These are phyloP conservation scores for Sinotaia quadrata DNA, from an alignment of 2,888 invertebrate genomes.

Conservation along the genomic window DNA sequence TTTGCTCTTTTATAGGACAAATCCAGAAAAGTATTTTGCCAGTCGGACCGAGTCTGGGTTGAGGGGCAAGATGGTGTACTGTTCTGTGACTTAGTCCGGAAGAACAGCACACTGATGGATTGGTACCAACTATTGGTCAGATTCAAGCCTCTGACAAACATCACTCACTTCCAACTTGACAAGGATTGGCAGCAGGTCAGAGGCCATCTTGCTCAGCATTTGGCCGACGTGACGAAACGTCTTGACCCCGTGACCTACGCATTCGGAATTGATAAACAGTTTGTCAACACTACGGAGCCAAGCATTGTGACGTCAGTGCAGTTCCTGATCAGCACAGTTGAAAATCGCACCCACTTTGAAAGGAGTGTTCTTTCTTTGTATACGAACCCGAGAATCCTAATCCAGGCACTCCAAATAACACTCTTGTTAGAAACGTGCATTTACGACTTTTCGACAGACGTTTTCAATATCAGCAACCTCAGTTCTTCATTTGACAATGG, in stretches of 20 bases:
- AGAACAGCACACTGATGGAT: background rate
- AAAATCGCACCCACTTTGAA: slow-evolving; percentile 7
- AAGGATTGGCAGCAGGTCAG: background rate
- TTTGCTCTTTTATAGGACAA: slow-evolving; percentile 1
- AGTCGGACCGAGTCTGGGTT: background rate
- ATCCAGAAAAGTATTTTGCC: slow-evolving; percentile 10
- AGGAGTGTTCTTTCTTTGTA: background rate
- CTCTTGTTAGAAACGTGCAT: background rate
- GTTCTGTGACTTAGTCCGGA: background rate
- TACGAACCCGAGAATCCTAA: background rate
- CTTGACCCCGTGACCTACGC: background rate
- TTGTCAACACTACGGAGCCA: background rate
- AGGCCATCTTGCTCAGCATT: background rate
- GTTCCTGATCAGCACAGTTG: background rate
- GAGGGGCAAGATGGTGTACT: background rate
- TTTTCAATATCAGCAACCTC: background rate
- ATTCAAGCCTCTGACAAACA: background rate
- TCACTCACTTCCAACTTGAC: background rate
- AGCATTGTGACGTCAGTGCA: background rate
- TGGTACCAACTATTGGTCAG: background rate
- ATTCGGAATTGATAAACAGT: background rate
- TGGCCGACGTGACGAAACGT: background rate
- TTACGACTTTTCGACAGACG: background rate
- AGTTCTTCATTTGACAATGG: background rate
- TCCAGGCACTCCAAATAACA: background rate